Conservation (phyloP, 2,113 vertebrate species). For the Pseudolaguvia tuberculata region DNA sequence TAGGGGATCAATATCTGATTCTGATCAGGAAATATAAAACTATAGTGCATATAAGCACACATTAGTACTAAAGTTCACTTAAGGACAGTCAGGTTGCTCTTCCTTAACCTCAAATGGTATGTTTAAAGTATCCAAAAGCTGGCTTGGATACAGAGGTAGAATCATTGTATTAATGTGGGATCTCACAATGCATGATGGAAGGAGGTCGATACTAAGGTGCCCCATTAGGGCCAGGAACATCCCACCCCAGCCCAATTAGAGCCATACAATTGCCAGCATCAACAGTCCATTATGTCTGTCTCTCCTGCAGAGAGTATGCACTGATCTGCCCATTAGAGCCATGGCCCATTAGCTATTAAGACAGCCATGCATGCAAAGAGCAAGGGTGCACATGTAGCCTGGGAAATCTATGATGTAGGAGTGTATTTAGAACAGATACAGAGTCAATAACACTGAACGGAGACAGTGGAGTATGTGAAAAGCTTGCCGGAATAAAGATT, state of each 20-base stretch:
- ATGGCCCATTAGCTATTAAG: slow-evolving; percentile 54
- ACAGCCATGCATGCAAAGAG: slow-evolving; percentile 34
- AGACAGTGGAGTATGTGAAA: neutral
- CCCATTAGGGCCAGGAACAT: slow-evolving; percentile 58
- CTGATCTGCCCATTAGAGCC: slow-evolving; percentile 64
- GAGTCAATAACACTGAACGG: neutral
- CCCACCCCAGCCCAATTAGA: slow-evolving; percentile 52
- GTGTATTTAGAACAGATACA: slow-evolving; percentile 3
- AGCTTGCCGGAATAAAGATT: slow-evolving; percentile 12
- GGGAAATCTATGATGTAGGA: slow-evolving; percentile 22
- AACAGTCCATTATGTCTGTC: slow-evolving; percentile 63
- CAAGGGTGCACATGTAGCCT: slow-evolving; percentile 32
- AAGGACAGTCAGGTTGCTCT: neutral
- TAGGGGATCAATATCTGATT: too few species aligned
- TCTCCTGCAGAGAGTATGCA: slow-evolving; percentile 62
- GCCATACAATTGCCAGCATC: slow-evolving; percentile 53
- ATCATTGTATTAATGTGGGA: slow-evolving; percentile 36
- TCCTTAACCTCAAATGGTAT: slow-evolving; percentile 4
- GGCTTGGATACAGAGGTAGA: slow-evolving; percentile 34
- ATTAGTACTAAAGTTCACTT: slow-evolving; percentile 13
- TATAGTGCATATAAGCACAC: neutral
- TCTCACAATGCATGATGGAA: slow-evolving; percentile 40
- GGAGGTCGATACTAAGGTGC: slow-evolving; percentile 43
- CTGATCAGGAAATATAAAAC: neutral
- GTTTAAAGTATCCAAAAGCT: slow-evolving; percentile 19